Conservation (phyloP, 1,140 invertebrate species). For the Linepithema humile region DNA sequence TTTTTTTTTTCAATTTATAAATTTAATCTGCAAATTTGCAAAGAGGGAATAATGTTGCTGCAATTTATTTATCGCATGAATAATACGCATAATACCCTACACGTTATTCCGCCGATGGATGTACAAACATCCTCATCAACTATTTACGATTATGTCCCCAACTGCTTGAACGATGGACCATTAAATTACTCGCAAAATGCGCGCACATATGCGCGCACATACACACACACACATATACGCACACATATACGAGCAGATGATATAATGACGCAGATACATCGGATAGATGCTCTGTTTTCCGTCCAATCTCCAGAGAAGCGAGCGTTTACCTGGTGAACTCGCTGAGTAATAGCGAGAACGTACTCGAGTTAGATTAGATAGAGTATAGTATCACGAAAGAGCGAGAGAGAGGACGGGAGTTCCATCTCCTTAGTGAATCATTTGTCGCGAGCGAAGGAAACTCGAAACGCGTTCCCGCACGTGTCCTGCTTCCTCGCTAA, state of each 20-base stretch:
- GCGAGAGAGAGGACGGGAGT: neutral
- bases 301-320: constrained; percentile 49
- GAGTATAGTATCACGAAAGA: constrained; percentile 45
- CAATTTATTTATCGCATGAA: neutral
- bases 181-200: constrained; percentile 27
- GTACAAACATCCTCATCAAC: neutral
- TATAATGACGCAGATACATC: constrained; percentile 38
- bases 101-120: neutral
- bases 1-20: neutral
- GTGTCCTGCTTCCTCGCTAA: constrained; percentile 50
- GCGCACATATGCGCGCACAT: neutral
- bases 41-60: neutral
- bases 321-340: constrained; percentile 38
- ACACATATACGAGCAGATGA: neutral
- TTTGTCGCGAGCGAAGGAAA: constrained; percentile 66
- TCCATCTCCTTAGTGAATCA: constrained; percentile 69
- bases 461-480: constrained; percentile 27
- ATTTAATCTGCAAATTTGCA: neutral
- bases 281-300: constrained; percentile 37
- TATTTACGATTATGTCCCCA: neutral
- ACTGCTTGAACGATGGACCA: neutral
- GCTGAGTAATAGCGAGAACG: constrained; percentile 59
- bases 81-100: neutral
- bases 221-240: neutral
- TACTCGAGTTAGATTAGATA: constrained; percentile 66